A percentile compares a stretch with the other conserved stretches of the same genome.
These are phyloP conservation scores for Saccostrea echinata DNA, from an alignment of 1,140 invertebrate species.

Conservation along the genomic window DNA sequence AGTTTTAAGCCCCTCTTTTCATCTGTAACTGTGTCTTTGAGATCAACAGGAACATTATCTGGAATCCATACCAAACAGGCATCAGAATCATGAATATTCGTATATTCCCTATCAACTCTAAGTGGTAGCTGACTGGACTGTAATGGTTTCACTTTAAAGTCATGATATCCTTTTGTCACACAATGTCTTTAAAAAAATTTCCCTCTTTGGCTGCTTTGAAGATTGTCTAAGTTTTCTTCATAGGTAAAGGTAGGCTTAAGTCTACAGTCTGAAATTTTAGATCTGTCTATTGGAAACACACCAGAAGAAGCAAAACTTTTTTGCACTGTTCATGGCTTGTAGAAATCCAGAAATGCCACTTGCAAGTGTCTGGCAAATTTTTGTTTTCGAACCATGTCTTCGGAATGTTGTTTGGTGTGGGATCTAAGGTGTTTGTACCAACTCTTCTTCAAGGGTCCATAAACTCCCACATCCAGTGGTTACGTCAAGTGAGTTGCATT, in stretches of 20 bases:
- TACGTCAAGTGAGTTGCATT: slow-evolving; percentile 62
- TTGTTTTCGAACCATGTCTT: slow-evolving; percentile 42
- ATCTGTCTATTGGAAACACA: neutral
- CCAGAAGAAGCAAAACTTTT: neutral
- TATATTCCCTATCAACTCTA: too few species aligned
- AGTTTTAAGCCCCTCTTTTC: too few species aligned
- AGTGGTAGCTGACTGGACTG: too few species aligned
- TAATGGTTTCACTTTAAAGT: too few species aligned
- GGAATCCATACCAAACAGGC: too few species aligned
- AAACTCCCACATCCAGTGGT: slow-evolving; percentile 51
- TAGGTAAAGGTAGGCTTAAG: neutral
- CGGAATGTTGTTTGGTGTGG: slow-evolving; percentile 50
- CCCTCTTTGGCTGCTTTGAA: too few species aligned
- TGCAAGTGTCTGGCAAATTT: slow-evolving; percentile 55
- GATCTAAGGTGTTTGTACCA: slow-evolving; percentile 43
- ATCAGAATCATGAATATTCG: too few species aligned
- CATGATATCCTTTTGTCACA: too few species aligned
- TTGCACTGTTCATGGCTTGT: neutral
- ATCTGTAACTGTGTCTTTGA: too few species aligned
- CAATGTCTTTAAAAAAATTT: too few species aligned
- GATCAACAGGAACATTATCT: too few species aligned
- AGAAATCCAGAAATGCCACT: slow-evolving; percentile 34
- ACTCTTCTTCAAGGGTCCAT: slow-evolving; percentile 45
- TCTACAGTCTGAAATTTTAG: neutral
- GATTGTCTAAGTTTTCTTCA: neutral